Percentiles rank a stretch among this genome's conserved stretches.
phyloP scores from a whole-genome alignment of 92 coral and sea anemone genomes.

The Hydrozoanthus gracilis region DNA sequence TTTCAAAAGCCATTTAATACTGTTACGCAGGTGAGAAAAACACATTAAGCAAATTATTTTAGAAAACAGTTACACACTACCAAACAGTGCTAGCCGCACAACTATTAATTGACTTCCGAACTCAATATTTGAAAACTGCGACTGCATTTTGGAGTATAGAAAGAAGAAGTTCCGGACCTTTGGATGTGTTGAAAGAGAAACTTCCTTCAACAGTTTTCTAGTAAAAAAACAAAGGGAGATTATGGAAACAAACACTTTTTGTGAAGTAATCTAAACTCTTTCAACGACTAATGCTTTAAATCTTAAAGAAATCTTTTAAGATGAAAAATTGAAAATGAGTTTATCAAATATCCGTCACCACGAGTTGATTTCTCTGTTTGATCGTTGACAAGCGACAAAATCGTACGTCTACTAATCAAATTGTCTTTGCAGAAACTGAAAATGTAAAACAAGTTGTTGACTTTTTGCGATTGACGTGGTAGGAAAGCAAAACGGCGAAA shows the following conservation, averaged over 20 bases:
- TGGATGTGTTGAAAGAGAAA: conserved; percentile 16
- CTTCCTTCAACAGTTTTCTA: not conserved
- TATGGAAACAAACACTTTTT: conserved; percentile 22
- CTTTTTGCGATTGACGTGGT: not conserved
- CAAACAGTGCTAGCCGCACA: not conserved
- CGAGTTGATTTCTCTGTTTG: not conserved
- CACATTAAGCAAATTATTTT: conserved; percentile 27
- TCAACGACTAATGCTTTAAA: conserved; percentile 26
- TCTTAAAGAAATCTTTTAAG: not conserved
- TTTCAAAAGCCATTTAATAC: conserved; percentile 46
- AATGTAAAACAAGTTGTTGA: not conserved
- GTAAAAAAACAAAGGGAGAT: conserved; percentile 25
- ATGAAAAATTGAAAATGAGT: conserved; percentile 4
- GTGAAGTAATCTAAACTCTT: not conserved
- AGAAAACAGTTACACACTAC: conserved; percentile 17
- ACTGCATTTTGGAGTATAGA: not conserved
- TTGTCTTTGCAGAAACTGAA: conserved; percentile 12
- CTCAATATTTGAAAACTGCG: not conserved
- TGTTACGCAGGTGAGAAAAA: conserved; percentile 49
- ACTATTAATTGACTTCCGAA: conserved; percentile 15
- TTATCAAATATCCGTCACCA: not conserved
- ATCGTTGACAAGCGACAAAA: not conserved
- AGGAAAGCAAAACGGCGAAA: conserved; percentile 21
- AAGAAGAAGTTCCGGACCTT: conserved; percentile 13
- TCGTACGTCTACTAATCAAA: not conserved